phyloP scores from a whole-genome alignment of 2,113 vertebrate species.

The Bujurquina vittata region DNA sequence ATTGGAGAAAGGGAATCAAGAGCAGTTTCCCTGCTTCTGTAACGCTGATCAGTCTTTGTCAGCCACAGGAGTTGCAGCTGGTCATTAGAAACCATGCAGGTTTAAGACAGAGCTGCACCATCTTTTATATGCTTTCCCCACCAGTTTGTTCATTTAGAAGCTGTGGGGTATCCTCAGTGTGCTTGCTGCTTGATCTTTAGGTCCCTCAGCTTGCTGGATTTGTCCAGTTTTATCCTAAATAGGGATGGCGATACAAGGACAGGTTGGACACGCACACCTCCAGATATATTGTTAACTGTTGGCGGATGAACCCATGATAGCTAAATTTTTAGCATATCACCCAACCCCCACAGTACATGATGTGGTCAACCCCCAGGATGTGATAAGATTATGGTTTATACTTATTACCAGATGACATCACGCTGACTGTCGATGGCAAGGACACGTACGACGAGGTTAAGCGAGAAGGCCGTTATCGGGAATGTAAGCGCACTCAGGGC shows the following conservation, averaged over 20 bases:
- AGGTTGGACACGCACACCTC: background rate
- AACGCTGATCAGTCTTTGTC: too few relatives aligned
- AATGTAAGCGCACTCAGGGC: conserved; percentile 95
- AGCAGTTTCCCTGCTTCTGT: too few relatives aligned
- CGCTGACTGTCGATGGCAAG: conserved; percentile 91
- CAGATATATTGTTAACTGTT: background rate
- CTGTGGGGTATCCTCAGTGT: background rate
- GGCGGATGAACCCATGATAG: background rate
- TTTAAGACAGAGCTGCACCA: background rate
- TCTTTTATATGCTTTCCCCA: background rate
- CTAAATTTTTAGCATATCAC: background rate
- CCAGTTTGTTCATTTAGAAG: background rate
- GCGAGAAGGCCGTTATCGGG: conserved; percentile 88
- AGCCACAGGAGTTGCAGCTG: too few relatives aligned
- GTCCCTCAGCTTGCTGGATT: rapidly evolving
- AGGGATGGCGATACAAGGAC: background rate
- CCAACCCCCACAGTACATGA: background rate
- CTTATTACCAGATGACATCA: conserved; percentile 90
- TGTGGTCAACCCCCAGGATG: background rate
- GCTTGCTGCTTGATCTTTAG: background rate
- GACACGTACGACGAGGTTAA: conserved; percentile 98
- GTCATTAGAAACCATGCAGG: too few relatives aligned
- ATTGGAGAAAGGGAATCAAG: too few relatives aligned
- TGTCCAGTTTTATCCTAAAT: background rate
- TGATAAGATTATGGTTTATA: background rate